Evolutionary conservation across 2,888 invertebrate genomes (phyloP).

Genomic region (Pterostichus niger): DNA sequence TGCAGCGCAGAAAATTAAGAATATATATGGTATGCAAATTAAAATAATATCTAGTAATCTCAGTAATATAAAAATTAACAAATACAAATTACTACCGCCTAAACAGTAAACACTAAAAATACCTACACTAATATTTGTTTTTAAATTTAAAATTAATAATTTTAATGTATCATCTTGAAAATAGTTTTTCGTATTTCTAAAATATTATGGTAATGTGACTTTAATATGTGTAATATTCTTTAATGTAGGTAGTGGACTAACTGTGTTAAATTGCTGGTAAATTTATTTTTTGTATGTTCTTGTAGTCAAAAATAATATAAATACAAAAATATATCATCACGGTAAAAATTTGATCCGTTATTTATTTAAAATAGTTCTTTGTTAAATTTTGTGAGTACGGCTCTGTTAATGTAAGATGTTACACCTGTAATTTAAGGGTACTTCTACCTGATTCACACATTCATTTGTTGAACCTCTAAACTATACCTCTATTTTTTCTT

Average conservation of each 20-base stretch:
- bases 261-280: constrained; percentile 14
- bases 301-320: too few species aligned
- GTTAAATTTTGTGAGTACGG: constrained; percentile 26
- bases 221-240: constrained; percentile 29
- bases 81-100: constrained; percentile 19
- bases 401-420: constrained; percentile 23
- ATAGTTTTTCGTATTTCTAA: constrained; percentile 4
- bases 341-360: too few species aligned
- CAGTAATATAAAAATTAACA: neutral
- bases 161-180: constrained; percentile 23
- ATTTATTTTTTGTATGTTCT: neutral
- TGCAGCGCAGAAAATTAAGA: too few species aligned
- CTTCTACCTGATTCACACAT: constrained; percentile 57
- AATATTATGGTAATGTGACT: constrained; percentile 16
- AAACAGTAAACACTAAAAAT: neutral
- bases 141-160: neutral
- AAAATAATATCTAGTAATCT: too few species aligned
- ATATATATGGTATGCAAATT: too few species aligned
- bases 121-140: constrained; percentile 28
- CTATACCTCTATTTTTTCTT: constrained; percentile 56
- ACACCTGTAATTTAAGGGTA: constrained; percentile 59
- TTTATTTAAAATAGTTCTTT: neutral
- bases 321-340: too few species aligned
- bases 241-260: constrained; percentile 32
- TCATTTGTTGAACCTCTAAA: constrained; percentile 15